A percentile compares a stretch with the other conserved stretches of the same genome.
phyloP scores from a whole-genome alignment of 2,888 invertebrate genomes.

The Sphaerophoria rueppellii region DNA sequence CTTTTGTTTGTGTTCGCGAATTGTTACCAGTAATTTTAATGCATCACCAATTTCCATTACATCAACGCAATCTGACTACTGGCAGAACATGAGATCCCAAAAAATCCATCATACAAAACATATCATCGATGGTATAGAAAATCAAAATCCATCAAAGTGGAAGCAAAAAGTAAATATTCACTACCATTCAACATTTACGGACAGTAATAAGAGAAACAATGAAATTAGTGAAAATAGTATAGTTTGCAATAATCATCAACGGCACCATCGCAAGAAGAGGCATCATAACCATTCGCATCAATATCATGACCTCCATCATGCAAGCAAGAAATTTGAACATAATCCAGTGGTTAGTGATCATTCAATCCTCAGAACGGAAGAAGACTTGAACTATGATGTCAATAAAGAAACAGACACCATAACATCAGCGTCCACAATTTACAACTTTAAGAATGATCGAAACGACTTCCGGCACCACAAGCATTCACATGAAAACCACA shows the following conservation, averaged over 20 bases:
- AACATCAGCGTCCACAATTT: slow-evolving; percentile 43
- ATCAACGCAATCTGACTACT: slow-evolving; percentile 34
- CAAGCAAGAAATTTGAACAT: not conserved
- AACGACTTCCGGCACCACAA: slow-evolving; percentile 34
- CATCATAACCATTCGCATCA: slow-evolving; percentile 59
- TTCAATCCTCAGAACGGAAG: not conserved
- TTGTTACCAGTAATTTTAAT: slow-evolving; percentile 52
- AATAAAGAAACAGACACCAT: slow-evolving; percentile 9
- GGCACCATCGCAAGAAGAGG: slow-evolving; percentile 54
- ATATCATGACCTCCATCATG: slow-evolving; percentile 20
- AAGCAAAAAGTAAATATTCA: slow-evolving; percentile 50
- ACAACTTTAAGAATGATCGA: slow-evolving; percentile 4
- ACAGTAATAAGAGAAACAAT: slow-evolving; percentile 44
- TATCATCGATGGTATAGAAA: slow-evolving; percentile 15
- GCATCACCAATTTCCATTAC: slow-evolving; percentile 30
- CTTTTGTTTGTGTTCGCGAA: slow-evolving; percentile 46
- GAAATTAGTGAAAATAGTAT: slow-evolving; percentile 20
- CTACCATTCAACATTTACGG: slow-evolving; percentile 52
- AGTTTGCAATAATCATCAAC: slow-evolving; percentile 37
- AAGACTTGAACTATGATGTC: slow-evolving; percentile 2
- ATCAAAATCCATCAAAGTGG: slow-evolving; percentile 12
- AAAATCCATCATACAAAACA: slow-evolving; percentile 37
- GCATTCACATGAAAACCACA: slow-evolving; percentile 32
- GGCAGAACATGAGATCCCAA: slow-evolving; percentile 46
- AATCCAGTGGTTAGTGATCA: slow-evolving; percentile 16